Percentiles rank a stretch among this genome's conserved stretches.
phyloP scores from a whole-genome alignment of 2,888 invertebrate species.

The Parnassius glacialis region DNA sequence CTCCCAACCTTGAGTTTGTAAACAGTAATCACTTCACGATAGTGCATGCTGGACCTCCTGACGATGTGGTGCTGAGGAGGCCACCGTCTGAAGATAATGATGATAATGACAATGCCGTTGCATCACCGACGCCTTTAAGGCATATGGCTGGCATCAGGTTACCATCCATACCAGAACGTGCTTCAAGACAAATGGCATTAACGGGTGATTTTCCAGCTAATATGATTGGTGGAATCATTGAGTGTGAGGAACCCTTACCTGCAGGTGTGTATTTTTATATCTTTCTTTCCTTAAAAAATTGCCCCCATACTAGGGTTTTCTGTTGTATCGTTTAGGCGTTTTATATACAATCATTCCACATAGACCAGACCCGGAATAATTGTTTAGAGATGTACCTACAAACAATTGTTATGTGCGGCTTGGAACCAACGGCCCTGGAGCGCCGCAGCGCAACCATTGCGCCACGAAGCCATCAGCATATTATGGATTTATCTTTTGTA shows the following conservation, averaged over 20 bases:
- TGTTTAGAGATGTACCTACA: too few relatives aligned
- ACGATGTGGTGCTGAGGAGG: slow-evolving; percentile 72
- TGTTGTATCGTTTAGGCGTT: too few relatives aligned
- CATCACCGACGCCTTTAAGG: slow-evolving; percentile 82
- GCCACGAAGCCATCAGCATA: too few relatives aligned
- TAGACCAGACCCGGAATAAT: too few relatives aligned
- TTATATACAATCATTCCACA: too few relatives aligned
- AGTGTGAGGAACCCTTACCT: slow-evolving; percentile 91
- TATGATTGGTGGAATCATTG: slow-evolving; percentile 80
- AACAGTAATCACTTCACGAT: slow-evolving; percentile 81
- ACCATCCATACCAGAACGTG: slow-evolving; percentile 90
- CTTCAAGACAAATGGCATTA: slow-evolving; percentile 78
- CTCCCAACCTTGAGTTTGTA: slow-evolving; percentile 78
- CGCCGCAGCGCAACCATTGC: too few relatives aligned
- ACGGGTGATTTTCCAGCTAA: slow-evolving; percentile 78
- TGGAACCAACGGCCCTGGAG: too few relatives aligned
- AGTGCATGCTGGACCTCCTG: slow-evolving; percentile 74
- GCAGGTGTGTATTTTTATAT: slow-evolving; percentile 80
- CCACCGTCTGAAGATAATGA: slow-evolving; percentile 66
- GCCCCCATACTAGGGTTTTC: too few relatives aligned
- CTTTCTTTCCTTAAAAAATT: too few relatives aligned
- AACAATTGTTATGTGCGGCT: too few relatives aligned
- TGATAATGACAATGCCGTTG: slow-evolving; percentile 71
- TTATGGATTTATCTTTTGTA: too few relatives aligned
- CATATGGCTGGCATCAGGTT: slow-evolving; percentile 88